Base-by-base conservation (phyloP, 2,797 vertebrate genomes). In the Lithobates sylvaticus region DNA sequence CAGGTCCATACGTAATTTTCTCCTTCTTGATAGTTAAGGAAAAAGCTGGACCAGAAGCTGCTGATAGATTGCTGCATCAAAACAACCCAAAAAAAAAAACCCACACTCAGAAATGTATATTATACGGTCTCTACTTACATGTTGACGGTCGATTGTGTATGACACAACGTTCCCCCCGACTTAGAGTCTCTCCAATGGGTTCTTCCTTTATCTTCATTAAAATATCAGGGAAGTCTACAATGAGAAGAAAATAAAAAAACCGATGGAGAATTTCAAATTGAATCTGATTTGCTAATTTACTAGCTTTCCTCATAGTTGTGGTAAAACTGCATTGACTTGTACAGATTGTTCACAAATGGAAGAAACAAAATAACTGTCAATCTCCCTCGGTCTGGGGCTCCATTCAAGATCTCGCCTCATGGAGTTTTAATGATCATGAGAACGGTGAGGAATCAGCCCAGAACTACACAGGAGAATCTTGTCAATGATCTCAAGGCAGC, bases 211-310 rank as follows among this genome's bases (percentile, higher is more conserved):
- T 10, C 54, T 26, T 83, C 32, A 83, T 13, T 27, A 75, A n/a
- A 32, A 83, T 34, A 67, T 83, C 71, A 32, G 81, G 81, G 13
- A 74, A 21, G 32, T 65, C 81, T 83, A 23, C 21, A 47, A 50
- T 16, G 0, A 5, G 23, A 27, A 18, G 27, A 64, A 64, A 0
- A 29, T 0, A 13, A 42, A 18, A 42, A 64, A 64, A 0, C 21
- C 5, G n/a, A 8, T 9, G 8, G 1, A 39, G 18, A 0, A 4
- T 12, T 23, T 23, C 3, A 13, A 76, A 13, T 34, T 4, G 1
- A 23, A 58, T 34, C 16, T 76, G 34, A 50, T 50, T 50, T 50
- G 13, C 47, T 50, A 1, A 47, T 47, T 47, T 47, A 13, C 2
- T 7, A 10, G 7, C 12, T 39, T 39, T 39, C 36, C 6, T 39